A percentile compares a stretch with the other conserved stretches of the same genome.
Conservation (phyloP, 2,888 invertebrate species). For the Himalopsyche kuldschensis region DNA sequence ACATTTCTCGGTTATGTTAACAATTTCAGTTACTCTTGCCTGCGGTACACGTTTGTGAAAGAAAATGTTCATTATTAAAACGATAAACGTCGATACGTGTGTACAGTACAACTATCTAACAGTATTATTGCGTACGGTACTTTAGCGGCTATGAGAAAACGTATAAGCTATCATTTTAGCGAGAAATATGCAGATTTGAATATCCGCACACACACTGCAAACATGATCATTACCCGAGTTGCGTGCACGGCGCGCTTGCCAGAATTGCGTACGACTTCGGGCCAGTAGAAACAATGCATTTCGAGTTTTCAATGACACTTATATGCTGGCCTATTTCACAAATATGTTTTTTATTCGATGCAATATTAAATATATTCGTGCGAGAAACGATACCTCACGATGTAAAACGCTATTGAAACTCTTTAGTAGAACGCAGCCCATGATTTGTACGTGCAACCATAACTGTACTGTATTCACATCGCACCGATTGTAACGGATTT, state of each 20-base stretch:
- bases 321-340: neutral
- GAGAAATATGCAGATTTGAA: neutral
- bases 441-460: neutral
- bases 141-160: neutral
- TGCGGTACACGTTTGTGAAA: neutral
- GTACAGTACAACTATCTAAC: conserved; percentile 2
- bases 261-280: neutral
- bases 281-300: neutral
- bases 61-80: neutral
- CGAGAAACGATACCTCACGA: neutral
- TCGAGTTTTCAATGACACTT: neutral
- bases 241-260: neutral
- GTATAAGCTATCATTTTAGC: neutral
- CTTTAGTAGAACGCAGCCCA: neutral
- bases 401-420: neutral
- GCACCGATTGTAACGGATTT: neutral
- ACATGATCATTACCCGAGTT: neutral
- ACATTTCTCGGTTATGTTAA: neutral
- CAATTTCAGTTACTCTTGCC: neutral
- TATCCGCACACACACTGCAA: neutral
- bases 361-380: neutral
- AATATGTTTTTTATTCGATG: neutral
- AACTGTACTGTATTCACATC: neutral
- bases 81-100: neutral
- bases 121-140: conserved; percentile 1